Percentiles rank a stretch among this genome's conserved stretches.
Evolutionary conservation across 2,113 vertebrate species (phyloP).

Genomic region (Percopsis transmontana): DNA sequence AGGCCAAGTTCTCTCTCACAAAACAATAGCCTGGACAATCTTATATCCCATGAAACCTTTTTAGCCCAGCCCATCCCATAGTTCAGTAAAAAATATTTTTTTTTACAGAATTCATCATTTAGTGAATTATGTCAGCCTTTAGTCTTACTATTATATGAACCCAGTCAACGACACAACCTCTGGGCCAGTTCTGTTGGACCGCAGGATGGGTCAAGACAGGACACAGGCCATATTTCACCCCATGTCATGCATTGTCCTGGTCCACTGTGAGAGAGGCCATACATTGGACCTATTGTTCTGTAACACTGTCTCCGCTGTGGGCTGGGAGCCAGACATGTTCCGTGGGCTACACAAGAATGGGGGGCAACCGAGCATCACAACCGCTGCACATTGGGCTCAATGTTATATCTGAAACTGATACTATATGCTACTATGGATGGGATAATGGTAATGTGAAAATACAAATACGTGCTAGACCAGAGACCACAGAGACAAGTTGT

Average conservation of each 20-base stretch:
- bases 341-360: conserved; percentile 36
- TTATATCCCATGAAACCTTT: too few species aligned
- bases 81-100: too few species aligned
- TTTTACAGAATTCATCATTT: too few species aligned
- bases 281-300: conserved; percentile 61
- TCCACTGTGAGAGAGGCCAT: conserved; percentile 5
- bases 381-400: neutral
- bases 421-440: too few species aligned
- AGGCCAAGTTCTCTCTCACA: conserved; percentile 25
- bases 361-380: neutral
- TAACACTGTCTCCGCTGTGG: conserved; percentile 34
- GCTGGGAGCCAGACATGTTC: conserved; percentile 32
- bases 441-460: too few species aligned
- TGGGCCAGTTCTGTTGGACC: neutral
- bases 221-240: conserved; percentile 1
- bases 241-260: conserved; percentile 42
- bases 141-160: too few species aligned
- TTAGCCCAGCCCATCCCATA: too few species aligned
- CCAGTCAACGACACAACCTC: too few species aligned
- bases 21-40: too few species aligned
- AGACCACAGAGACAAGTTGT: too few species aligned
- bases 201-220: conserved; percentile 1
- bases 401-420: conserved; percentile 12
- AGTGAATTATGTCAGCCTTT: too few species aligned
- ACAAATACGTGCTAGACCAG: too few species aligned